Evolutionary conservation across 2,797 vertebrate species (phyloP), one percentile per base, ranked within the genome.

Genomic region (Strix occidentalis): DNA sequence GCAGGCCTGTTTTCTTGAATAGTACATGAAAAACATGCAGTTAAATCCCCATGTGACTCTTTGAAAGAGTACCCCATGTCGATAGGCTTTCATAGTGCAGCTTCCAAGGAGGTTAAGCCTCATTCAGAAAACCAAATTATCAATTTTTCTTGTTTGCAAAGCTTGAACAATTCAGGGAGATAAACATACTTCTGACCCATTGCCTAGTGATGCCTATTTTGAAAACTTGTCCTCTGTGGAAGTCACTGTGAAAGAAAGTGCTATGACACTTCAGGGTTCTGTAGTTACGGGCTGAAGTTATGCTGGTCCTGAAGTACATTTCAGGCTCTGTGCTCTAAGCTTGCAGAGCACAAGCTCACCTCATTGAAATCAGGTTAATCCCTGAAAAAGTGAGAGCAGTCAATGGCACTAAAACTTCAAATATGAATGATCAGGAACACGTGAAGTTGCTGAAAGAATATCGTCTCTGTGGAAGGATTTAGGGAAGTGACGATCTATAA

Each of bases 301-400:
- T 74, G 35, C 35, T 85, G 37, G 37, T 51, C 41, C 45, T 92
- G 64, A 84, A 95, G 92, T 45, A 92, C 16, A 78, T 82, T 96
- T 96, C 87, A 78, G 31, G 37, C 45, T 89, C 75, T 77, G 48
- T 57, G 51, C 64, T 92, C 60, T 92, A 90, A 95, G 64, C 84
- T 93, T 87, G 26, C 60, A 83, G 70, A 90, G 60, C 54, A 53
- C n/a, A 71, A 87, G 31, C 53, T 88, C 72, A 61, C 70, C 74
- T 95, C 89, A 74, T 70, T 95, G 88, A 95, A 92, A 84, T 74
- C 57, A 83, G 2, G 3, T 90, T 96, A 97, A 95, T 96, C 90
- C 84, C 57, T 2, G 0, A 39, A 90, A 91, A 95, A 93, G 64
- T 60, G 75, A 79, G 45, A 93, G 78, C 92, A 64, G 86, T 95